Evolutionary conservation across 2,113 vertebrate genomes (phyloP), one percentile per base, ranked within the genome.

Genomic region (Oryzias javanicus): DNA sequence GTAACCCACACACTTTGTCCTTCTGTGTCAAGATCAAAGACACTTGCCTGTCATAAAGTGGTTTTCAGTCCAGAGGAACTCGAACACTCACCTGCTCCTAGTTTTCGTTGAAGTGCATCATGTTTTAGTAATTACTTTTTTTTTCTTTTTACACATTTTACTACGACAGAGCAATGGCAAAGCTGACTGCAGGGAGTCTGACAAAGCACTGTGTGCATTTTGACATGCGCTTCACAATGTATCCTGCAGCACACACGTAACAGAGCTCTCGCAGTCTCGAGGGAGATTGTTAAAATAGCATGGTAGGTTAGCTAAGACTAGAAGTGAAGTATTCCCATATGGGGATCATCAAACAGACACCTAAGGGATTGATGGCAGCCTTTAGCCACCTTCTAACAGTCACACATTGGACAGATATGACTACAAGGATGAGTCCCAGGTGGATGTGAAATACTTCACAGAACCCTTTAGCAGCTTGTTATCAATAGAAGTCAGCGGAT

Each of bases 211-310:
- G 45, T 70, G 51, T 72, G 4, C 64, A 60, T 62, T 55, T 61
- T 22, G 6, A 74, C 63, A 27, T 45, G 17, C 81, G 51, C 72
- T 68, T 60, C 55, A 51, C 81, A 70, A 75, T 67, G 52, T 64
- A 35, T 52, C 77, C 70, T 69, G 57, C 62, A 56, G 69, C 75
- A 82, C 67, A 78, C 77, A 65, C 62, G 69, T 74, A 70, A 76
- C 69, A 76, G 66, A 72, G 49, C 73, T 55, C 56, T 47, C 72
- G 76, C 56, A 64, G 76, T 67, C 81, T 70, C 84, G 44, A 20
- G 81, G 79, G 85, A 89, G 74, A 81, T 79, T 85, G 86, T 86
- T 88, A 84, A 87, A 83, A 84, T 70, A 78, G 70, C 20, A 15
- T 18, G 20, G 72, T 67, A 60, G 83, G 81, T 88, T 88, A 83